Evolutionary conservation across 2,888 invertebrate species (phyloP).

Genomic region (Entomobrya proxima): DNA sequence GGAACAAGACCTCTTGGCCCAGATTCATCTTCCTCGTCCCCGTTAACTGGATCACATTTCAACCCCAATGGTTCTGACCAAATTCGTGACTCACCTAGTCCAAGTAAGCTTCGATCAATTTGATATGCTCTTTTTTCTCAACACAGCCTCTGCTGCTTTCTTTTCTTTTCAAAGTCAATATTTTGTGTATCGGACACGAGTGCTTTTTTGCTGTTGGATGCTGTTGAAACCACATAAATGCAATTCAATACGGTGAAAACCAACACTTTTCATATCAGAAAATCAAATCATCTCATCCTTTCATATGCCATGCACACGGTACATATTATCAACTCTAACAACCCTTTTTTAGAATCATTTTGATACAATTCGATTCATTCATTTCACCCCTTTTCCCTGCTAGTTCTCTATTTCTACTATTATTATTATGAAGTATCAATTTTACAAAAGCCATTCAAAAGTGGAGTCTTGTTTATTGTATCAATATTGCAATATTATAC

Average conservation of each 20-base stretch:
- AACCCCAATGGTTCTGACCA: constrained; percentile 68
- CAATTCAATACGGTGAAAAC: constrained; percentile 45
- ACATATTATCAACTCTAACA: background rate
- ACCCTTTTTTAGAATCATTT: constrained; percentile 14
- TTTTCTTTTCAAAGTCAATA: background rate
- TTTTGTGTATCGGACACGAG: constrained; percentile 13
- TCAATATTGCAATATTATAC: constrained; percentile 34
- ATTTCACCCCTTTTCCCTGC: background rate
- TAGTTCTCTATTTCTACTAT: background rate
- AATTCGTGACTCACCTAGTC: constrained; percentile 74
- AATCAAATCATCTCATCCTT: background rate
- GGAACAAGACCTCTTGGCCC: constrained; percentile 63
- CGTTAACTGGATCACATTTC: constrained; percentile 64
- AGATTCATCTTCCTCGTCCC: constrained; percentile 62
- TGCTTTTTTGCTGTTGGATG: constrained; percentile 7
- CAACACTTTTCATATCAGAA: background rate
- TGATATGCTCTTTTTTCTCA: constrained; percentile 54
- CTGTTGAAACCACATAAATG: constrained; percentile 41
- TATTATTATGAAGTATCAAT: background rate
- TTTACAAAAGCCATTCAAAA: background rate
- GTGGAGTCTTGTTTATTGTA: background rate
- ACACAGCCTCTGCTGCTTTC: background rate
- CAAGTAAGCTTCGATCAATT: constrained; percentile 73
- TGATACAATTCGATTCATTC: background rate
- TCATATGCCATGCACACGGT: background rate